Percentiles rank a stretch among this genome's conserved stretches.
Evolutionary conservation across 2,888 invertebrate species (phyloP).

Genomic region (Imbricaverruca yamaguchii): DNA sequence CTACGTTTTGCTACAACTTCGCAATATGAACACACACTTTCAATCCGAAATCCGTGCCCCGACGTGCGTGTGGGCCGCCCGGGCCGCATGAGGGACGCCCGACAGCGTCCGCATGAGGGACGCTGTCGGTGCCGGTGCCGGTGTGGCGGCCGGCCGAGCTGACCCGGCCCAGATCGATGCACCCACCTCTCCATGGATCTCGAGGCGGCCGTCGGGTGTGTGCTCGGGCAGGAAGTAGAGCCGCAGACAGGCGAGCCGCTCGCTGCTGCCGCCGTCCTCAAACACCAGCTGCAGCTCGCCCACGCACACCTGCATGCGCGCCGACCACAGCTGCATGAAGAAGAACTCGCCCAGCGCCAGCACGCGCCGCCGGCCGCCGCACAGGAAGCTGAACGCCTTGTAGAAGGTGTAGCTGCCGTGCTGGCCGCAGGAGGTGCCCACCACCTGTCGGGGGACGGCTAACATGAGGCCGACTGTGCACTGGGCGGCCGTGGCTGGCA

Average conservation of each 20-base stretch:
- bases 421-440: slow-evolving; percentile 76
- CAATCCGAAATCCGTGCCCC: too few species aligned
- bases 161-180: neutral
- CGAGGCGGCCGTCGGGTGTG: slow-evolving; percentile 71
- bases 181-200: slow-evolving; percentile 73
- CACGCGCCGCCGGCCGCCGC: slow-evolving; percentile 48
- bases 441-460: slow-evolving; percentile 52
- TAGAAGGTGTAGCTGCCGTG: slow-evolving; percentile 87
- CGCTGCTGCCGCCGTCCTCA: slow-evolving; percentile 64
- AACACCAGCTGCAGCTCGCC: slow-evolving; percentile 84
- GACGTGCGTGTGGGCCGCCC: too few species aligned
- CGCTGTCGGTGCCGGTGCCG: too few species aligned
- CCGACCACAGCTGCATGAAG: slow-evolving; percentile 68
- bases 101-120: too few species aligned
- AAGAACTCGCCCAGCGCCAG: slow-evolving; percentile 79
- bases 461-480: too few species aligned
- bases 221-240: slow-evolving; percentile 88
- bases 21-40: too few species aligned
- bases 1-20: too few species aligned
- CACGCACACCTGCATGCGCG: slow-evolving; percentile 53
- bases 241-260: slow-evolving; percentile 68
- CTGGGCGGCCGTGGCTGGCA: too few species aligned
- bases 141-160: too few species aligned
- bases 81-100: too few species aligned
- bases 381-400: slow-evolving; percentile 67